Evolutionary conservation across 2,113 vertebrate species (phyloP), one percentile per base, ranked within the genome.

Genomic region (Megaceryle torquata): DNA sequence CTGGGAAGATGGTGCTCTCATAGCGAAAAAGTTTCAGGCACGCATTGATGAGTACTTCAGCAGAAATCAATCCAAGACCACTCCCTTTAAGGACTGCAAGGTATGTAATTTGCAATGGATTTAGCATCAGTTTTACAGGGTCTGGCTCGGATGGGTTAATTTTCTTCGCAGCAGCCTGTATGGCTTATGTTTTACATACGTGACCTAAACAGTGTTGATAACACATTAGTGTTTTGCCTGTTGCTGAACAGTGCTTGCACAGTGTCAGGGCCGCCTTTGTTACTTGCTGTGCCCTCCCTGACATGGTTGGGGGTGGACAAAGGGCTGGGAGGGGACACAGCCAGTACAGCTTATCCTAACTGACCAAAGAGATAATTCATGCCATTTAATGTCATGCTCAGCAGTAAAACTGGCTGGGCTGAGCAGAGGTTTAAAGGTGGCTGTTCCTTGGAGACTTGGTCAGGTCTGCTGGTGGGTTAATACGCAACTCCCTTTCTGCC

Each of bases 1-100:
- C 97, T 99, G 99, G 99, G 99, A 99, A 96, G 99, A 99, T 69
- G 99, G 99, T 10, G 99, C 98, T 78, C 99, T 99, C 77, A 99
- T 99, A 83, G 97, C 98, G 83, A 99, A 98, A 94, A 99, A 99
- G 95, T 99, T 99, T 96, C 99, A 99, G 96, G 97, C 98, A 63
- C 97, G 98, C 75, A 99, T 99, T 41, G 99, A 99, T 91, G 98
- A 99, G 70, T 99, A 99, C 96, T 99, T 99, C 79, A 98, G 98
- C 95, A 98, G 99, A 93, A 99, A 99, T 97, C 99, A 99, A 5
- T 99, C 98, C 84, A 99, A 99, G 98, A 98, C 98, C 15, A 99
- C 99, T 97, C 99, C 99, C 56, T 99, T 97, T 95, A 99, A 98
- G 97, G 99, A 99, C 4, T 99, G 99, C 97, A 99, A 99, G 98